Percentiles rank a stretch among this genome's conserved stretches.
These are phyloP conservation scores for Ataeniobius toweri DNA, from an alignment of 2,797 vertebrate genomes.

Conservation along the genomic window DNA sequence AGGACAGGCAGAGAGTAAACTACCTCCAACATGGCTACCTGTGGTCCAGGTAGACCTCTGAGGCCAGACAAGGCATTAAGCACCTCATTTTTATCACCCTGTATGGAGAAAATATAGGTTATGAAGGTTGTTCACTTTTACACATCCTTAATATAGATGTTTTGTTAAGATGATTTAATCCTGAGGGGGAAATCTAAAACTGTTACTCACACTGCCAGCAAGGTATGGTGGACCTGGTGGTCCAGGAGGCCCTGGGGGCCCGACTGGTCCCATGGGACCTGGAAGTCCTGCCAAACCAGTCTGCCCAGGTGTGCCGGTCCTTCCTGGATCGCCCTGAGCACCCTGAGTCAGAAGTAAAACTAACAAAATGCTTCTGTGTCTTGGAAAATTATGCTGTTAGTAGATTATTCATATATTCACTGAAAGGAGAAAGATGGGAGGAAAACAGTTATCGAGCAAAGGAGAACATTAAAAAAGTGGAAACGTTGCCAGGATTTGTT, in stretches of 20 bases:
- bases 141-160: background rate
- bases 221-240: constrained; percentile 74
- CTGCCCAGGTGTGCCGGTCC: constrained; percentile 77
- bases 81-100: constrained; percentile 76
- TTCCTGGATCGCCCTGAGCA: constrained; percentile 78
- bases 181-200: background rate
- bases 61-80: constrained; percentile 52
- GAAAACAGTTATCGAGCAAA: background rate
- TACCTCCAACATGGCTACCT: constrained; percentile 73
- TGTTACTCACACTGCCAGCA: constrained; percentile 82
- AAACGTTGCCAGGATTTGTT: background rate
- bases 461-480: background rate
- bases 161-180: background rate
- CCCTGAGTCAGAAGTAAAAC: constrained; percentile 56
- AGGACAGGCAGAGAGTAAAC: background rate
- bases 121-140: background rate
- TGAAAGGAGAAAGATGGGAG: background rate
- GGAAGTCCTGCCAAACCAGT: constrained; percentile 83
- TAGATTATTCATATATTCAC: background rate
- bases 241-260: constrained; percentile 83
- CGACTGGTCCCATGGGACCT: constrained; percentile 87
- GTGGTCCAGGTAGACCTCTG: constrained; percentile 76
- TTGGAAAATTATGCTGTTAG: background rate
- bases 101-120: background rate
- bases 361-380: background rate